Base-by-base conservation (phyloP, 2,113 vertebrate genomes). In the Bos taurus region DNA sequence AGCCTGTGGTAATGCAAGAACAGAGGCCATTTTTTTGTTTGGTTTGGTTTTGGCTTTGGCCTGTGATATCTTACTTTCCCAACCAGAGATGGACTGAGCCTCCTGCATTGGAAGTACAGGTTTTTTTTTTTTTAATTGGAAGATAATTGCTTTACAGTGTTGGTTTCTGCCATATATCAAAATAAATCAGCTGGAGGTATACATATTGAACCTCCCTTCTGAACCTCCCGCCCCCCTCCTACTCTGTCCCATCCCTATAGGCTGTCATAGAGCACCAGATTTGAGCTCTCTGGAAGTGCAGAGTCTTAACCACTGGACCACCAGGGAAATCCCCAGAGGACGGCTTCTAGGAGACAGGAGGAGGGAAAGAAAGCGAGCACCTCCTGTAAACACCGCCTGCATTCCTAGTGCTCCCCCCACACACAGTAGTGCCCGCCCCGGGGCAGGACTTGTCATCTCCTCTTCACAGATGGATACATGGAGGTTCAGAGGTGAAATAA, bases 341-440 rank as follows among this genome's bases (percentile, higher is more conserved):
- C 14, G 26, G 56, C 71, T 64, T 40, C 60, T 10, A 6, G 15
- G 19, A 6, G 25, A 21, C 28, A n/a, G 15, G 54, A 77, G 48
- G 36, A 2, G 2, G 56, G 81, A 43, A 25, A 21, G 33, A 80
- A 48, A 28, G 28, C 2, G 5, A 77, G n/a, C 57, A 1, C 23
- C 91, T 80, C 3, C 88, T 43, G 5, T 59, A 12, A 52, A 23
- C 54, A 46, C 7, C 16, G 5, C 10, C 40, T 15, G 6, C 10
- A 12, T 30, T 17, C 12, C 0, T 0, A 43, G 23, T 25, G 40
- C 30, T 1, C 28, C 28, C 2, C 5, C 8, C 21, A 6, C 16
- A 40, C 36, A 7, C 19, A 8, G 11, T 2, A 21, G 7, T 10
- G 11, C 30, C 21, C 2, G 1, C 14, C 56, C 15, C 0, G 3